A percentile compares a stretch with the other conserved stretches of the same genome.
Evolutionary conservation across 2,797 vertebrate genomes (phyloP).

Genomic region (Platalea minor): DNA sequence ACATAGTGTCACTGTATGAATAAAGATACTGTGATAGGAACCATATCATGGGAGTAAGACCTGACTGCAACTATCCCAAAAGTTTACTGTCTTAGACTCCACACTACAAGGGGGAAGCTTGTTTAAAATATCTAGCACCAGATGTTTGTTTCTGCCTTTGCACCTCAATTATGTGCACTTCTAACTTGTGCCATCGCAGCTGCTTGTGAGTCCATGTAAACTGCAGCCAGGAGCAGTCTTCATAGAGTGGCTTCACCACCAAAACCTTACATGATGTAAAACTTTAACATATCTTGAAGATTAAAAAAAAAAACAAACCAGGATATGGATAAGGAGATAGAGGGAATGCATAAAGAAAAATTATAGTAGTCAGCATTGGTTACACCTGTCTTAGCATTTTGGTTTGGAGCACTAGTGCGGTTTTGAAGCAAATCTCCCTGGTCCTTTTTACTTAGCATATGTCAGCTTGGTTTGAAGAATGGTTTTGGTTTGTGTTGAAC

Average conservation of each 20-base stretch:
- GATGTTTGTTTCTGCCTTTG: background rate
- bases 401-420: background rate
- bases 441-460: background rate
- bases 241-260: background rate
- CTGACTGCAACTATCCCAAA: background rate
- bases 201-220: background rate
- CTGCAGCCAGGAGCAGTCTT: background rate
- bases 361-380: background rate
- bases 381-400: background rate
- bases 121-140: background rate
- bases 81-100: background rate
- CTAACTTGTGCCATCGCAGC: background rate
- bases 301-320: background rate
- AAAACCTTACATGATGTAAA: background rate
- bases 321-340: background rate
- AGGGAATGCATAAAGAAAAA: background rate
- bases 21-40: background rate
- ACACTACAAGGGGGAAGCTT: background rate
- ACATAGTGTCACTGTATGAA: background rate
- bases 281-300: background rate
- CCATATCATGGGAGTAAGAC: background rate
- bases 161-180: background rate
- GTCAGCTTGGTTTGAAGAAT: background rate
- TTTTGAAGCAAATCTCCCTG: background rate
- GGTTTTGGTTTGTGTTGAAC: background rate